phyloP scores from a whole-genome alignment of 2,797 vertebrate genomes.

The Harpagifer antarcticus region DNA sequence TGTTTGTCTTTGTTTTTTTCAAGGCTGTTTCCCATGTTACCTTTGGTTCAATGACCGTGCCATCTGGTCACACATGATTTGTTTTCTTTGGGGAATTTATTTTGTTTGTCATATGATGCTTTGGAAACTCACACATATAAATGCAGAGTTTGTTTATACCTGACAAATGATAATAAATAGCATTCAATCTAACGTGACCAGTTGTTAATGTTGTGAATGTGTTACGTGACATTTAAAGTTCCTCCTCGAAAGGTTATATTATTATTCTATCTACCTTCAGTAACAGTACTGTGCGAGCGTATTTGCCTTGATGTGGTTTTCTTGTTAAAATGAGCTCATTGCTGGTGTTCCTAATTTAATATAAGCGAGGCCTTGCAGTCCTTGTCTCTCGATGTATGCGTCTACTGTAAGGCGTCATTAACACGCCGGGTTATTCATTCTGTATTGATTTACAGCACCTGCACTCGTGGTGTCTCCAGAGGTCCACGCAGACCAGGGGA shows the following conservation, averaged over 20 bases:
- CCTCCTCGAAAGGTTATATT: not conserved
- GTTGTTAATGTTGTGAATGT: not conserved
- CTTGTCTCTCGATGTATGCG: not conserved
- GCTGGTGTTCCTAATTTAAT: slow-evolving; percentile 32
- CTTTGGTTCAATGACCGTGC: slow-evolving; percentile 8
- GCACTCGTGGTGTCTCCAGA: slow-evolving; percentile 93
- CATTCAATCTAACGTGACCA: slow-evolving; percentile 6
- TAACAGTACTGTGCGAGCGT: not conserved
- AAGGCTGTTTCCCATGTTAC: not conserved
- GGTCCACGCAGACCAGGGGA: slow-evolving; percentile 89
- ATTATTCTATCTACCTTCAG: slow-evolving; percentile 4
- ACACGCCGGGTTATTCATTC: slow-evolving; percentile 15
- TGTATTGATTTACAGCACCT: slow-evolving; percentile 80
- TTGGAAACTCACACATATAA: not conserved
- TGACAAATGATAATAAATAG: slow-evolving; percentile 15
- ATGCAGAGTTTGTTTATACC: slow-evolving; percentile 7
- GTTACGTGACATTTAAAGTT: slow-evolving; percentile 11
- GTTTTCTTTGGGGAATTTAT: not conserved
- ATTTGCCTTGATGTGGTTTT: slow-evolving; percentile 2
- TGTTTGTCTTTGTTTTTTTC: slow-evolving; percentile 7
- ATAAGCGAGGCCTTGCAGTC: slow-evolving; percentile 18
- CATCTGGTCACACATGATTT: slow-evolving; percentile 12
- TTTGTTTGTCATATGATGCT: slow-evolving; percentile 1
- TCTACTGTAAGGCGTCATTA: slow-evolving; percentile 28
- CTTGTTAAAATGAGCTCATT: slow-evolving; percentile 10